A percentile compares a stretch with the other conserved stretches of the same genome.
phyloP scores from a whole-genome alignment of 2,888 invertebrate genomes.

The Sipunculus nudus region DNA sequence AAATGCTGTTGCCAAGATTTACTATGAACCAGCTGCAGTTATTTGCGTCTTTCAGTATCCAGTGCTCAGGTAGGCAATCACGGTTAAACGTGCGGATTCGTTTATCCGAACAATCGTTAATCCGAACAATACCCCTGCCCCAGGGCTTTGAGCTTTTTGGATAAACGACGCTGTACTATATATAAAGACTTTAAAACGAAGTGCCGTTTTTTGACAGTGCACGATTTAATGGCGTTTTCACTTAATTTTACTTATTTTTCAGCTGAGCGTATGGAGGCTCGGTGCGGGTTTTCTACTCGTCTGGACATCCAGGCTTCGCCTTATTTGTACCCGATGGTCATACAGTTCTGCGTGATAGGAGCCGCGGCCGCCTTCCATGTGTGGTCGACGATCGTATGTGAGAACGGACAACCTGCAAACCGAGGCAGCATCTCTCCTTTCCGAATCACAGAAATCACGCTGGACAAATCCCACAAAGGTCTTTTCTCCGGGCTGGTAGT shows the following conservation, averaged over 20 bases:
- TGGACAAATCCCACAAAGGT: constrained; percentile 20
- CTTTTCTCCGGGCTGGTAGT: constrained; percentile 22
- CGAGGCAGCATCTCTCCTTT: background rate
- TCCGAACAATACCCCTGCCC: no score
- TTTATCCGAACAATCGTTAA: no score
- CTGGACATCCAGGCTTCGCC: constrained; percentile 11
- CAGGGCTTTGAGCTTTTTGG: no score
- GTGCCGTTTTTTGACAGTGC: no score
- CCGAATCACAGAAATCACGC: constrained; percentile 11
- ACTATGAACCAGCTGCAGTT: no score
- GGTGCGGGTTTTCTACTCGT: background rate
- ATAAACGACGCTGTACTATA: no score
- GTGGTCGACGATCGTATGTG: constrained; percentile 11
- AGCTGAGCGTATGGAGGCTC: background rate
- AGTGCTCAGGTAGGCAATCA: no score
- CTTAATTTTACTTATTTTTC: background rate
- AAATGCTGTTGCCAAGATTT: no score
- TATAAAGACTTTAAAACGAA: no score
- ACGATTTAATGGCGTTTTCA: background rate
- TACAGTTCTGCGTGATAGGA: constrained; percentile 21
- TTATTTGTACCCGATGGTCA: constrained; percentile 23
- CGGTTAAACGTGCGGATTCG: no score
- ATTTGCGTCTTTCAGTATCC: no score
- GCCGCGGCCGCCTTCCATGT: constrained; percentile 17
- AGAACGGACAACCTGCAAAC: background rate